These are phyloP conservation scores for Ameiurus melas DNA, from an alignment of 2,113 vertebrate species.

Conservation along the genomic window DNA sequence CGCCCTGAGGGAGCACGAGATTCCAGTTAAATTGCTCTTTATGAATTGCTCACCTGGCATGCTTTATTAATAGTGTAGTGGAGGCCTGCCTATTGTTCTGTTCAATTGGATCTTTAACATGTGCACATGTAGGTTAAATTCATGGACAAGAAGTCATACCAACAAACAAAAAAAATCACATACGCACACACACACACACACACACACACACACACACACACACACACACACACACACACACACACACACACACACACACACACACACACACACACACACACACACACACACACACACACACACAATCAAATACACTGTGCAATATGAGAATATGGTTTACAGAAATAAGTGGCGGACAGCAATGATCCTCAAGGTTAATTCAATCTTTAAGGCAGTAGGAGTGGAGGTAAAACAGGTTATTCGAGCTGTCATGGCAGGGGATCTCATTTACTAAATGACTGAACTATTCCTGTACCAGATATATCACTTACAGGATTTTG, in stretches of 20 bases:
- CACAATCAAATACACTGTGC: neutral
- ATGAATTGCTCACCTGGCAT: slow-evolving; percentile 32
- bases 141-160: neutral
- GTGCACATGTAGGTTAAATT: neutral
- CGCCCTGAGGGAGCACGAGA: slow-evolving; percentile 16
- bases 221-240: neutral
- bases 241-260: neutral
- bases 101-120: slow-evolving; percentile 15
- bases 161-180: neutral
- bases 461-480: neutral
- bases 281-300: neutral
- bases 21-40: slow-evolving; percentile 33
- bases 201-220: neutral
- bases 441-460: neutral
- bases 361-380: slow-evolving; percentile 42
- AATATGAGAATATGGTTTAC: neutral
- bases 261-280: neutral
- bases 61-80: slow-evolving; percentile 15
- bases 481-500: neutral
- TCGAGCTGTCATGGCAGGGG: neutral
- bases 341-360: neutral
- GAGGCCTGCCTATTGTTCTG: slow-evolving; percentile 7
- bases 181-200: neutral
- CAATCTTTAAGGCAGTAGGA: slow-evolving; percentile 31
- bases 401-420: slow-evolving; percentile 8